Conservation (phyloP, 2,113 vertebrate genomes). For the Strix uralensis region DNA sequence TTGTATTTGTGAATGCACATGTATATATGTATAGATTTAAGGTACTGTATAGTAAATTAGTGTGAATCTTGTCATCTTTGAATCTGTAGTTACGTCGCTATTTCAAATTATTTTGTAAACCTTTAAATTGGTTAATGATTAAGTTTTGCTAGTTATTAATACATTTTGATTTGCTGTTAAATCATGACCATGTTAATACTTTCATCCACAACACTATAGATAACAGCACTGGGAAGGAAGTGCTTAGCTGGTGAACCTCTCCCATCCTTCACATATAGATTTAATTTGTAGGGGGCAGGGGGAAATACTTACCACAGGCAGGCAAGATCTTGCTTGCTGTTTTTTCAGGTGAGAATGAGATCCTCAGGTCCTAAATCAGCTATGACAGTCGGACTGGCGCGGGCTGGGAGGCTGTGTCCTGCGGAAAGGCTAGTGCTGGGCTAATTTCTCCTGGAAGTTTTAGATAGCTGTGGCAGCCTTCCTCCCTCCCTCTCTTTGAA, state of each 20-base stretch:
- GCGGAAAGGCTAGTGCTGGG: not conserved
- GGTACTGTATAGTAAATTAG: no score
- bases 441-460: not conserved
- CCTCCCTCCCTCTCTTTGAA: not conserved
- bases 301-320: not conserved
- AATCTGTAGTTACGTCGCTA: no score
- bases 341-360: not conserved
- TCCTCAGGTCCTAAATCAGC: not conserved
- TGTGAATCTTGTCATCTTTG: no score
- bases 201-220: not conserved
- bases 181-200: no score
- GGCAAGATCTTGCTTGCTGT: not conserved
- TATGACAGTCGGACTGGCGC: accelerated
- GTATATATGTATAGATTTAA: no score
- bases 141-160: no score
- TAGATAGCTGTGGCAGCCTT: not conserved
- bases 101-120: no score
- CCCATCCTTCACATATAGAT: not conserved
- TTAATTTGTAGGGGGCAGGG: not conserved
- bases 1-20: no score
- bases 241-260: not conserved
- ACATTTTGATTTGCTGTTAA: no score
- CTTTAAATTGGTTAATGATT: no score
- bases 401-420: not conserved
- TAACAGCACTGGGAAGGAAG: not conserved